Base-by-base conservation (phyloP, 2,113 vertebrate genomes). In the Sus scrofa region DNA sequence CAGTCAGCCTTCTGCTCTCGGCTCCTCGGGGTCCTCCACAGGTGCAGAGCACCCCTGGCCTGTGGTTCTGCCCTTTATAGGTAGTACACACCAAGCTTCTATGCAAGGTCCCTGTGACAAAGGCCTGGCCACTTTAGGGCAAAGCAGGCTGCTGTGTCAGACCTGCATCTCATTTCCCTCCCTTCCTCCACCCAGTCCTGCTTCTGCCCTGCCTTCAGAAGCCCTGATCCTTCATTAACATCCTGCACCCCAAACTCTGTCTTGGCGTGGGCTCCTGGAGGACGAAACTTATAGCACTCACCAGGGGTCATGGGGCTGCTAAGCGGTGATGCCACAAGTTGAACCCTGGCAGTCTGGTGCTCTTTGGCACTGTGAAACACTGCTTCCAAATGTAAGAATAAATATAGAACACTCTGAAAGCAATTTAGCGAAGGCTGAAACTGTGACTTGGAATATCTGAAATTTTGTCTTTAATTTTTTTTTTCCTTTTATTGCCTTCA, bases 381-480 rank as follows among this genome's bases (percentile, higher is more conserved):
- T 68, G 52, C 54, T 39, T 54, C 58, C 54, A 58, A 60, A 67
- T 30, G 20, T 4, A 67, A 78, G 86, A 39, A 56, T 27, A 68
- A 81, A 60, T 27, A 32, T 39, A 87, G 67, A 87, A 34, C 9
- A 44, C 60, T 71, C 68, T 20, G 16, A n/a, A 18, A 91, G 56
- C 16, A n/a, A 22, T 6, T 26, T 30, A 93, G n/a, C 56, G 30
- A 34, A 15, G 14, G 27, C 37, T 88, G 84, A 93, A 84, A 37
- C 7, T 54, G 22, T 44, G 54, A 71, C 26, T 44, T 70, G 34
- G 50, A 39, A 67, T 73, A 52, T 54, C 18, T 70, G n/a, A 92
- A 93, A 73, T 11, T 56, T 50, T 82, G 24, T 39, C 32, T 77
- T n/a, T 74, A 89, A 91, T n/a, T 73, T 87, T 88, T 86, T 73